Evolutionary conservation across 2,113 vertebrate genomes (phyloP), one percentile per base, ranked within the genome.

Genomic region (Carlito syrichta): DNA sequence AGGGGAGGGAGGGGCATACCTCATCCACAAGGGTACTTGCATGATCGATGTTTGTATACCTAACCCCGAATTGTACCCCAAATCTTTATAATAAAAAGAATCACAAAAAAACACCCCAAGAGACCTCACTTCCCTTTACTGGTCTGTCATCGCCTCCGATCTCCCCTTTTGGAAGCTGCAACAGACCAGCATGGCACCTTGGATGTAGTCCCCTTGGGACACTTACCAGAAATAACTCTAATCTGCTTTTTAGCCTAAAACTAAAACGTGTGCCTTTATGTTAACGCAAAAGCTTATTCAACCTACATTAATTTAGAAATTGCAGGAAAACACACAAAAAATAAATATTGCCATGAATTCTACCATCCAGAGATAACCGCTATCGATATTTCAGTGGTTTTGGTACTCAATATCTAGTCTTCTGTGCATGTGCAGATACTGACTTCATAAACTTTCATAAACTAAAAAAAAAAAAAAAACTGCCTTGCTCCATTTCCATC

Each of bases 281-380:
- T 20, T 66, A 69, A 30, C 5, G 62, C 19, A 50, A 40, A 78
- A 27, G 52, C 4, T 71, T 74, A 52, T 48, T 93, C 56, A n/a
- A 12, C n/a, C n/a, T n/a, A n/a, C n/a, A n/a, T n/a, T n/a, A 81
- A 73, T 83, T 89, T 58, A 76, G 50, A 91, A 96, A 56, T 73
- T 52, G 69, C 11, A 77, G 54, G 77, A 71, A 88, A 78, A 8
- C 40, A 62, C 69, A 89, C n/a, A 96, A 60, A 84, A 94, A 89
- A 90, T n/a, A 68, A 76, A 71, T 12, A 69, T 8, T 68, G 22
- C 40, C 40, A 82, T 82, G 35, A 19, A 81, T 50, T 86, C n/a
- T 38, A 76, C 45, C 60, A 71, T 68, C 81, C 77, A 85, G 58
- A 95, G 20, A 60, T 43, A 66, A 74, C 38, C 20, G 74, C 73